Conservation (phyloP, 2,113 vertebrate genomes). For the Asarcornis scutulata region DNA sequence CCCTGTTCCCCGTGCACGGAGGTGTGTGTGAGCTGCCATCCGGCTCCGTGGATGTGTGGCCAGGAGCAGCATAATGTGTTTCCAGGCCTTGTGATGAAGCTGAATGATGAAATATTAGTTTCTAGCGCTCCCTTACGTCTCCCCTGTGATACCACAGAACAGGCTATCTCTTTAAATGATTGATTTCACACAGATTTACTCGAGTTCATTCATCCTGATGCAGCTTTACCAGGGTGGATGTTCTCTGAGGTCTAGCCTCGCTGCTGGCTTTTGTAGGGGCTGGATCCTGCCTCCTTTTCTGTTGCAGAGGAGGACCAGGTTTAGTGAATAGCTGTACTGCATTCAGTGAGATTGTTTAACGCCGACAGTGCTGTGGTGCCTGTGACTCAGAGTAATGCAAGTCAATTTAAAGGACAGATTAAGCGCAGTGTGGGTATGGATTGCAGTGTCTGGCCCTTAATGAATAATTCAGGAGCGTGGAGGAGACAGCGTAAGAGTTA, state of each 20-base stretch:
- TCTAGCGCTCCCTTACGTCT: neutral
- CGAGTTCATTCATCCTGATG: conserved; percentile 7
- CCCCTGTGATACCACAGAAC: neutral
- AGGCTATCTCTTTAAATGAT: conserved; percentile 16
- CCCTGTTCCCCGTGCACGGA: fast-evolving
- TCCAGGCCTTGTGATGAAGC: neutral
- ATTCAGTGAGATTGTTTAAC: neutral
- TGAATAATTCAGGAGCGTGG: conserved; percentile 47
- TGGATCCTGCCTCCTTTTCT: neutral
- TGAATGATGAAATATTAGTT: conserved; percentile 19
- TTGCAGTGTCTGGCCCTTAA: conserved; percentile 4
- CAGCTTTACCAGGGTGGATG: neutral
- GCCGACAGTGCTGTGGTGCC: neutral
- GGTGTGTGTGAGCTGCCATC: fast-evolving
- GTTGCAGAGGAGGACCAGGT: neutral
- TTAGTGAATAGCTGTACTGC: neutral
- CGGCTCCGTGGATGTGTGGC: fast-evolving
- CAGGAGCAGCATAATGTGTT: neutral
- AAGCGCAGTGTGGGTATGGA: neutral
- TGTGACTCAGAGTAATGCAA: conserved; percentile 47
- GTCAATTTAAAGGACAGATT: conserved; percentile 48
- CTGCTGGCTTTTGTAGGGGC: neutral
- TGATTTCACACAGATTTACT: conserved; percentile 26
- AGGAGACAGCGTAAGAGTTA: neutral
- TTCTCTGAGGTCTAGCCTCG: neutral